Percentiles rank a stretch among this genome's conserved stretches.
Conservation (phyloP, 2,797 vertebrate genomes). For the Hydrocynus forskahlii region DNA sequence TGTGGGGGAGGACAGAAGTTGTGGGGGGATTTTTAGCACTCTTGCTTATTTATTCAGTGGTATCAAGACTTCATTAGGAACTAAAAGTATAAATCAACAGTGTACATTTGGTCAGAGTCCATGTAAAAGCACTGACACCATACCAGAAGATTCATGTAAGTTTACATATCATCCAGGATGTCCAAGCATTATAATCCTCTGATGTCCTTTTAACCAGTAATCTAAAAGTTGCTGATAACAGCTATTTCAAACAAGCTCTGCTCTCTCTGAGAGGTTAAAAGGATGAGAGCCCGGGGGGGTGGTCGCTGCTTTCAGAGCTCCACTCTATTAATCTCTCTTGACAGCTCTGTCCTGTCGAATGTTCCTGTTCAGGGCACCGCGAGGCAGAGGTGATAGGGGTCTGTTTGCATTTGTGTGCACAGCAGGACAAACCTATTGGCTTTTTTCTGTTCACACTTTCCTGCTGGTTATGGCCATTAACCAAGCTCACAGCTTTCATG, state of each 20-base stretch:
- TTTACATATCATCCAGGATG: slow-evolving; percentile 34
- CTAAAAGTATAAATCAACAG: neutral
- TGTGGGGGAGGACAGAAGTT: slow-evolving; percentile 9
- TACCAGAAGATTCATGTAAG: slow-evolving; percentile 17
- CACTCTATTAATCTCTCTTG: slow-evolving; percentile 54
- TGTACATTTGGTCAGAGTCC: neutral
- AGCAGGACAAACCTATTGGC: slow-evolving; percentile 50
- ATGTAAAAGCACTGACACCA: slow-evolving; percentile 8
- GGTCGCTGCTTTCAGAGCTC: slow-evolving; percentile 43
- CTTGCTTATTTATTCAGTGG: slow-evolving; percentile 14
- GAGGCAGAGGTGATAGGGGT: slow-evolving; percentile 36
- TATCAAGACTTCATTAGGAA: slow-evolving; percentile 32
- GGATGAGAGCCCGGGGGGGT: slow-evolving; percentile 19
- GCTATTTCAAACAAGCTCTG: slow-evolving; percentile 19
- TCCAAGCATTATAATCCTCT: slow-evolving; percentile 24
- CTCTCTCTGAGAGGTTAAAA: slow-evolving; percentile 20
- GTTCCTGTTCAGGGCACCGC: slow-evolving; percentile 48
- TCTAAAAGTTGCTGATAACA: slow-evolving; percentile 13
- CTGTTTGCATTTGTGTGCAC: slow-evolving; percentile 40
- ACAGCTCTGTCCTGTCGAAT: slow-evolving; percentile 48
- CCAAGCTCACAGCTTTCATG: neutral
- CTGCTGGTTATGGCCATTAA: slow-evolving; percentile 18
- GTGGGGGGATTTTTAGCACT: slow-evolving; percentile 22
- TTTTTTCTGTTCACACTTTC: slow-evolving; percentile 47
- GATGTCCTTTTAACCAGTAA: slow-evolving; percentile 24